Evolutionary conservation across 2,888 invertebrate species (phyloP).

Genomic region (Teleiodes luculella): DNA sequence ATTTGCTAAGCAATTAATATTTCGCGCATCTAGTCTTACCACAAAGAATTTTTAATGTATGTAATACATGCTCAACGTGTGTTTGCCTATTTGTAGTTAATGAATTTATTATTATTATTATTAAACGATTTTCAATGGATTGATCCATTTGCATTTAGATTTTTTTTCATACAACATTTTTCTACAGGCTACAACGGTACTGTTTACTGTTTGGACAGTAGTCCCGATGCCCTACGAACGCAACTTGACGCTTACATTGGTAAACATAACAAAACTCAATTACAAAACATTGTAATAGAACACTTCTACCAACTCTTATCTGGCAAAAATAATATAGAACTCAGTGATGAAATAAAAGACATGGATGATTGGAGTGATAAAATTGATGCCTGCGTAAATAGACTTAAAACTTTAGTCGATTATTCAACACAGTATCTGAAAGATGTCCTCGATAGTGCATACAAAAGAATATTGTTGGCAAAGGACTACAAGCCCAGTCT

Average conservation of each 20-base stretch:
- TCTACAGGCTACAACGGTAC: conserved; percentile 44
- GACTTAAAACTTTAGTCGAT: conserved; percentile 21
- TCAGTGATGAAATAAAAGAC: conserved; percentile 28
- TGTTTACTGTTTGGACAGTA: conserved; percentile 50
- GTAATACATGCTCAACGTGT: no score
- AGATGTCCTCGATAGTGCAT: conserved; percentile 34
- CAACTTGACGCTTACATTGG: conserved; percentile 42
- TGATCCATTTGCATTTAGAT: no score
- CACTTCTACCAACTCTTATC: conserved; percentile 36
- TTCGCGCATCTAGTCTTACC: no score
- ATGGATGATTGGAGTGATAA: conserved; percentile 33
- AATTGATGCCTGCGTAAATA: conserved; percentile 29
- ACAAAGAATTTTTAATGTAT: no score
- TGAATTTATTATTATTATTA: no score
- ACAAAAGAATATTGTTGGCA: conserved; percentile 36
- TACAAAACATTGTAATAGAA: conserved; percentile 36
- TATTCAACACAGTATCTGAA: conserved; percentile 35
- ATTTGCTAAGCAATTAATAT: no score
- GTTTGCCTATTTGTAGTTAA: no score
- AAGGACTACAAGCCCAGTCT: conserved; percentile 38
- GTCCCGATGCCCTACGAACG: conserved; percentile 41
- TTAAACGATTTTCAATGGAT: no score
- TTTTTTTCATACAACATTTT: neutral
- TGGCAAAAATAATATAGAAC: conserved; percentile 22
- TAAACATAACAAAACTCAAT: conserved; percentile 29